These are phyloP conservation scores for Campylorhamphus procurvoides DNA, from an alignment of 2,113 vertebrate species.

Conservation along the genomic window DNA sequence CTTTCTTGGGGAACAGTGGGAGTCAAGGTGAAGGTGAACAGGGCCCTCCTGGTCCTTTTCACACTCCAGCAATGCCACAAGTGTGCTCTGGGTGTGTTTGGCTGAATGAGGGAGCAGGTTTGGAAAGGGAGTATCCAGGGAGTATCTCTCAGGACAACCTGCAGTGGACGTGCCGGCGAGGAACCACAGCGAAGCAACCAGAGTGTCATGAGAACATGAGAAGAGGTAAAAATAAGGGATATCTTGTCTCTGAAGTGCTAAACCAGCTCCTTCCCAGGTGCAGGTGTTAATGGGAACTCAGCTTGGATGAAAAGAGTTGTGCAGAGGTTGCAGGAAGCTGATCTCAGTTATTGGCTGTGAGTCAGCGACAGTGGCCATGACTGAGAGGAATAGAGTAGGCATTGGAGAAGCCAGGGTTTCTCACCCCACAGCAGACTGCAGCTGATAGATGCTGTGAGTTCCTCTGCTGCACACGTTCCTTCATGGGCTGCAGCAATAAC, in stretches of 20 bases:
- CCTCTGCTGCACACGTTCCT: not conserved
- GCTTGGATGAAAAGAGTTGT: not conserved
- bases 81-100: not conserved
- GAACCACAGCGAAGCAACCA: rapidly evolving
- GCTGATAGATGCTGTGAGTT: not conserved
- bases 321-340: not conserved
- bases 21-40: not conserved
- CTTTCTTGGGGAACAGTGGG: not conserved
- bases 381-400: not conserved
- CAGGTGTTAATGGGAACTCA: not conserved
- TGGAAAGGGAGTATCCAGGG: not conserved
- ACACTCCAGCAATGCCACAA: not conserved
- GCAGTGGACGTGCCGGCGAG: rapidly evolving
- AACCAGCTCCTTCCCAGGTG: not conserved
- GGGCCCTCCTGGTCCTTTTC: not conserved
- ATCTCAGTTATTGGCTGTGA: not conserved
- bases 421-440: not conserved
- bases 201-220: not conserved
- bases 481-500: not conserved
- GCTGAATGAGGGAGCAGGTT: rapidly evolving
- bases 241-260: not conserved
- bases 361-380: not conserved
- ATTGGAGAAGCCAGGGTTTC: not conserved
- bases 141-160: not conserved
- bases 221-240: not conserved